phyloP scores from a whole-genome alignment of 2,888 invertebrate genomes.

The Athalia cordata region DNA sequence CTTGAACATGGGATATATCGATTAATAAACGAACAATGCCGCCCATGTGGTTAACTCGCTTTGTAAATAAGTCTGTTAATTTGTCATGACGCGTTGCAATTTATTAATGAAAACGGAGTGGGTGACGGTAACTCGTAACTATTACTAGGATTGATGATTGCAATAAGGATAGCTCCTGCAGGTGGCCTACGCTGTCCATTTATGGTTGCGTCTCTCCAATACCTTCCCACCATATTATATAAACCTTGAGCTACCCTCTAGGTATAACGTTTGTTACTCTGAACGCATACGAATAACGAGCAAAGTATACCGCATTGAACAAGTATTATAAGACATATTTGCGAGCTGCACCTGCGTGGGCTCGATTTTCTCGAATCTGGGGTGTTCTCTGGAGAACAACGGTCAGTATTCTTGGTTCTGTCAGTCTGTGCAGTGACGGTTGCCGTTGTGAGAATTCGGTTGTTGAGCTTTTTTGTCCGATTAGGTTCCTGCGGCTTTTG shows the following conservation, averaged over 20 bases:
- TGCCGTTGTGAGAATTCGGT: not conserved
- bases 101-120: slow-evolving; percentile 29
- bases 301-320: not conserved
- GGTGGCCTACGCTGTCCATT: slow-evolving; percentile 55
- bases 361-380: not conserved
- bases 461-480: slow-evolving; percentile 21
- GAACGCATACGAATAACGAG: not conserved
- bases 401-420: slow-evolving; percentile 25
- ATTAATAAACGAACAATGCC: no score
- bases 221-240: slow-evolving; percentile 30
- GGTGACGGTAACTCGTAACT: slow-evolving; percentile 7
- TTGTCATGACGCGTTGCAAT: not conserved
- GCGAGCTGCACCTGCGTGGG: slow-evolving; percentile 7
- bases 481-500: not conserved
- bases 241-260: slow-evolving; percentile 55
- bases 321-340: not conserved
- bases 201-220: slow-evolving; percentile 58
- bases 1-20: no score
- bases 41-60: not conserved
- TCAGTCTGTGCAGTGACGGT: slow-evolving; percentile 16
- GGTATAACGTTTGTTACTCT: slow-evolving; percentile 7
- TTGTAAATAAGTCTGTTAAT: not conserved
- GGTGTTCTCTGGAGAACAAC: not conserved
- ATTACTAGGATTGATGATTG: slow-evolving; percentile 9
- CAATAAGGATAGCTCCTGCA: slow-evolving; percentile 15